phyloP scores from a whole-genome alignment of 2,888 invertebrate species.

The Tiliacea citrago region DNA sequence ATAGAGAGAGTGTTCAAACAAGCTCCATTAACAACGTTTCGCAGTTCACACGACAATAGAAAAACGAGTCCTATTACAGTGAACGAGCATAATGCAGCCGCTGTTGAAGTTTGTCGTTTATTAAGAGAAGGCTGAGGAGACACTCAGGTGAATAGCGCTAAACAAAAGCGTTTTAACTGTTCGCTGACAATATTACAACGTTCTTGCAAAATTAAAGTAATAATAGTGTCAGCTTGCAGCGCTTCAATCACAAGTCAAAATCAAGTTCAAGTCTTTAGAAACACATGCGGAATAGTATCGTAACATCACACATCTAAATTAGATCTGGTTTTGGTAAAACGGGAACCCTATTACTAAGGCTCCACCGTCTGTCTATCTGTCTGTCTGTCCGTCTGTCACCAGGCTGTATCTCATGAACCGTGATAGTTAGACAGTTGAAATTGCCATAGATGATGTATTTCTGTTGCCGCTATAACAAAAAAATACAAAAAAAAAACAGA shows the following conservation, averaged over 20 bases:
- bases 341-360: no score
- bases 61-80: not conserved
- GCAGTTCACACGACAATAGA: constrained; percentile 22
- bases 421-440: no score
- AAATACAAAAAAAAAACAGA: no score
- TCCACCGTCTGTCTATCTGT: no score
- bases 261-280: not conserved
- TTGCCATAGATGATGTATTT: no score
- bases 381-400: no score
- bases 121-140: constrained; percentile 16
- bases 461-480: no score
- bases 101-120: constrained; percentile 19
- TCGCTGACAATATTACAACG: constrained; percentile 2
- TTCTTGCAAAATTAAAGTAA: not conserved
- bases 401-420: no score
- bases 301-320: not conserved
- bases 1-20: constrained; percentile 17
- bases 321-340: not conserved
- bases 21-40: constrained; percentile 20
- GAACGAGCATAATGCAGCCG: constrained; percentile 18
- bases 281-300: not conserved
- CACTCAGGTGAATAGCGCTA: constrained; percentile 6
- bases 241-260: no score
- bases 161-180: constrained; percentile 15
- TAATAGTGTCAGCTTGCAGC: not conserved